Evolutionary conservation across 2,797 vertebrate genomes (phyloP), one percentile per base, ranked within the genome.

Genomic region (Semotilus atromaculatus): DNA sequence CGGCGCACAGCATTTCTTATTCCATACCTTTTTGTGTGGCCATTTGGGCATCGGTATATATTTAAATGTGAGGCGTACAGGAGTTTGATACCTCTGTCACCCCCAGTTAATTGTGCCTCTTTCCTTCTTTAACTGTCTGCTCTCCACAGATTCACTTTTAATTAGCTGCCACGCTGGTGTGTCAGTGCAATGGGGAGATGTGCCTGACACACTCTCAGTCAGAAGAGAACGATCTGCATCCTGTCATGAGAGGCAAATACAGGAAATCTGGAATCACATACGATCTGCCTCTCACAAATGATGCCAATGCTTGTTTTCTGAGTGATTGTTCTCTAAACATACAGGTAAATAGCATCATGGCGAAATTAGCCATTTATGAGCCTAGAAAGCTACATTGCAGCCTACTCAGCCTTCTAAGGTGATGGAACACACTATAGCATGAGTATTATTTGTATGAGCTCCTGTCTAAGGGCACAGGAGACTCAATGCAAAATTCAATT

Each of bases 111-210:
- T 88, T 81, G 85, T 80, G 81, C 53, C 76, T 85, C 36, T 75
- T 86, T 85, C 80, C 70, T 71, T 83, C 88, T 85, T 88, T 88
- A 85, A 87, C 83, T 85, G 78, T 84, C 80, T 66, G 74, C 38
- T 87, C 85, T 80, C 88, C 14, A 51, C 71, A 83, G 83, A 82
- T 88, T 85, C 51, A 29, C 31, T 87, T 88, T 88, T 83, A 88
- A 88, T 89, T 82, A 86, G 86, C 81, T 81, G 75, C 82, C 80
- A 84, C 0, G 11, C 55, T 83, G 74, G 71, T 71, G 77, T 81
- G 77, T 67, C 53, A 80, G 79, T 87, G 83, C 76, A 80, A 75
- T 14, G 11, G 82, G 79, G 79, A 83, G 75, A 72, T 38, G 29
- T 68, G 40, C 51, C 73, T 71, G 64, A 86, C 38, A 48, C 53